phyloP scores from a whole-genome alignment of 35 echinoderm and acorn worm species.

The Holothuria glaberrima region DNA sequence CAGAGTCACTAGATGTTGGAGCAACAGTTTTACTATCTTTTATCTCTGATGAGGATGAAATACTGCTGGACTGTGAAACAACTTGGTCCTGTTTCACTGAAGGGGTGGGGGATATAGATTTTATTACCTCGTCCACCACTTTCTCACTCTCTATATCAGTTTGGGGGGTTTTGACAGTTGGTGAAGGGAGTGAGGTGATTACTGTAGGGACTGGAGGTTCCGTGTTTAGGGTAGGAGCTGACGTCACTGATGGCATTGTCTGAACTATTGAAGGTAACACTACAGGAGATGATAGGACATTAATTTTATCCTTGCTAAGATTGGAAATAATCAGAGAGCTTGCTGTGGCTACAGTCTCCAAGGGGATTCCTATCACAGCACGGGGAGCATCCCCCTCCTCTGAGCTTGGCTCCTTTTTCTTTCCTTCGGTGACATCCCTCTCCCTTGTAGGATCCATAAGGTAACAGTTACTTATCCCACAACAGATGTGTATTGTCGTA shows the following conservation, averaged over 20 bases:
- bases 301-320: background rate
- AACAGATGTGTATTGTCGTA: constrained; percentile 48
- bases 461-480: constrained; percentile 32
- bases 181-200: background rate
- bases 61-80: no score
- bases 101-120: constrained; percentile 31
- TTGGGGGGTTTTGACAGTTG: background rate
- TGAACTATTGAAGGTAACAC: background rate
- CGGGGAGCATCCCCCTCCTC: background rate
- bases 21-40: no score
- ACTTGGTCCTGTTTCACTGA: constrained; percentile 7
- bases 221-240: background rate
- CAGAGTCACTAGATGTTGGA: no score
- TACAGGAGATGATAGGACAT: background rate
- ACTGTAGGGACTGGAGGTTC: background rate
- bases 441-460: background rate
- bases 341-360: constrained; percentile 1
- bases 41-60: no score
- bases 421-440: background rate
- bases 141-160: background rate
- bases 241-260: background rate
- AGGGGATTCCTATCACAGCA: background rate
- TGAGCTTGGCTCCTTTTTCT: background rate
- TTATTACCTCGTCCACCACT: background rate
- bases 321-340: constrained; percentile 32